Evolutionary conservation across 2,888 invertebrate species (phyloP), one percentile per base, ranked within the genome.

Genomic region (Macroteleia sp.): DNA sequence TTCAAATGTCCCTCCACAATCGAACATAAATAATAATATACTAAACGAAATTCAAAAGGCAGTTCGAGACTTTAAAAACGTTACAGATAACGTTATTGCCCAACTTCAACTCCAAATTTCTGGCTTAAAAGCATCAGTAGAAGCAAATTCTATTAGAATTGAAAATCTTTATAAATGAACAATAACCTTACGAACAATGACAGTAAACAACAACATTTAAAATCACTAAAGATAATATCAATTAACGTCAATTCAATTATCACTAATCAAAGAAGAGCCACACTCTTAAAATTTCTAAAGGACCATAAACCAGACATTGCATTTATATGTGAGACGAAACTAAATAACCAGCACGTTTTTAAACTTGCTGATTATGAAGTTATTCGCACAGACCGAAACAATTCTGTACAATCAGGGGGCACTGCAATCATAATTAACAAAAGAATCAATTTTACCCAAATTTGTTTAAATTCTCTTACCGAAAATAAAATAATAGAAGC

Each of bases 371-470:
- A 78, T 6, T 80, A 71, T 39, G 17, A 77, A 6, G 8, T 78
- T 1, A 61, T 79, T n/a, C 41, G 76, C 25, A 48, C 50, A 3
- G 80, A 82, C 34, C 50, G 76, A n/a, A 61, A 50, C 0, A 66
- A 69, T 10, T 8, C 62, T 0, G 57, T 6, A 1, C 66, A 76
- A 39, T 71, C 75, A 1, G 79, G 81, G 1, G 81, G 80, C 0
- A 80, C 81, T n/a, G 81, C 80, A 25, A 79, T 80, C 5, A 2
- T 80, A 2, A 71, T 78, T 28, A 79, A 71, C 41, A 78, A 76
- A 36, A 0, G 48, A 2, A 22, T 74, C 0, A 57, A 75, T 34
- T 77, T 12, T 10, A 42, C 66, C 64, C 20, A 48, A 12, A 56
- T 71, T 2, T 20, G 1, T 9, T 56, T 52, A 46, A 34, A 10